Percentiles rank a stretch among this genome's conserved stretches.
Conservation (phyloP, 2,888 invertebrate species). For the Scaptomyza parva region DNA sequence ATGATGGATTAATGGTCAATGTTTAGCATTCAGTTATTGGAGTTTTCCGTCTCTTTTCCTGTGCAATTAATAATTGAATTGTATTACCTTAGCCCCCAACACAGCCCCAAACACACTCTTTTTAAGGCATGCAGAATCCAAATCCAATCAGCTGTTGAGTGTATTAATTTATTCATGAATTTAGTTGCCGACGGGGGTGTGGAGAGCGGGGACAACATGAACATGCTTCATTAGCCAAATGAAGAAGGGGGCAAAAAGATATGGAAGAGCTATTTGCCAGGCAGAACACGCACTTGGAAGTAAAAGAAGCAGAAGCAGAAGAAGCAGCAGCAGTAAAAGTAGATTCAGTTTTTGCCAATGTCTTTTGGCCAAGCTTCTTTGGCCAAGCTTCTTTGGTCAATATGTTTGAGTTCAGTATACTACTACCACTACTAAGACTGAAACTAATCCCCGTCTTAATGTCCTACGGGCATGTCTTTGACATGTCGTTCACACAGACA, state of each 20-base stretch:
- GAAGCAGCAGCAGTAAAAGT: slow-evolving; percentile 26
- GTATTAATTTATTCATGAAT: slow-evolving; percentile 73
- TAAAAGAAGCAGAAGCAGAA: slow-evolving; percentile 22
- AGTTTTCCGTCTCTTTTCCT: not conserved
- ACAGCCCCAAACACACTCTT: not conserved
- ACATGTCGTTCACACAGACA: slow-evolving; percentile 31
- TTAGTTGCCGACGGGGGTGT: not conserved
- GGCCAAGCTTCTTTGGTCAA: slow-evolving; percentile 25
- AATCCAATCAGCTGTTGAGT: slow-evolving; percentile 68
- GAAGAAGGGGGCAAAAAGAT: not conserved
- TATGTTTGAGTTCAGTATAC: slow-evolving; percentile 21
- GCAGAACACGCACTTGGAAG: slow-evolving; percentile 50
- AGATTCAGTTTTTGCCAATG: slow-evolving; percentile 16
- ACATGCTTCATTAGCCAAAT: slow-evolving; percentile 37
- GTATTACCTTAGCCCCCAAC: not conserved
- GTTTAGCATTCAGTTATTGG: slow-evolving; percentile 1
- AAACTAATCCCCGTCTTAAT: slow-evolving; percentile 49
- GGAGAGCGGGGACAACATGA: slow-evolving; percentile 6
- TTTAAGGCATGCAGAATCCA: slow-evolving; percentile 45
- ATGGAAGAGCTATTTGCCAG: slow-evolving; percentile 29
- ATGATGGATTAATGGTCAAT: slow-evolving; percentile 19
- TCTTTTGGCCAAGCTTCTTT: slow-evolving; percentile 13
- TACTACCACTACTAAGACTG: not conserved
- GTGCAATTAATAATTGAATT: slow-evolving; percentile 68
- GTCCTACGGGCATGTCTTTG: slow-evolving; percentile 52